Evolutionary conservation across 37 sponge, comb jelly and placozoan genomes (phyloP).

Genomic region (Spongilla lacustris): DNA sequence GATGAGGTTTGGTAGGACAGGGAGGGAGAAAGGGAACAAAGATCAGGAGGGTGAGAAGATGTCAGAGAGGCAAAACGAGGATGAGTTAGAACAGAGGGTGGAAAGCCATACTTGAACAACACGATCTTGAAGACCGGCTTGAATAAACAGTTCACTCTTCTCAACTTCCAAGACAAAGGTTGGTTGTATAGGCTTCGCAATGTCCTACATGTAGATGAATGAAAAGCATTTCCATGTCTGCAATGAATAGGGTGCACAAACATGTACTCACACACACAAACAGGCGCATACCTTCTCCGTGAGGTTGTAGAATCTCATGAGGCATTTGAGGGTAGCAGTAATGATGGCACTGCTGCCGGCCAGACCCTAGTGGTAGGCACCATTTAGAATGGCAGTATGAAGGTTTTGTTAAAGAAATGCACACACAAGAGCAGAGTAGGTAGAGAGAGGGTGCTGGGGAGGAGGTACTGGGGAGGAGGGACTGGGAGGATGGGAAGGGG

Average conservation of each 20-base stretch:
- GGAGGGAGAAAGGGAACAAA: neutral
- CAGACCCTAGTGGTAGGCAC: conserved; percentile 61
- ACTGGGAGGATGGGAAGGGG: no score
- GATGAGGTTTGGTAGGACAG: neutral
- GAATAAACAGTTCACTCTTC: conserved; percentile 78
- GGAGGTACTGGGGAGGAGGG: no score
- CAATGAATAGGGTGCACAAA: neutral
- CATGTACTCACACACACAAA: neutral
- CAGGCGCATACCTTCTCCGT: conserved; percentile 63
- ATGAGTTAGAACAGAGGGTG: neutral
- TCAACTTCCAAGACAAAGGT: conserved; percentile 85
- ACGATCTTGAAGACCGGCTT: conserved; percentile 88
- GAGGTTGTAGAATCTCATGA: conserved; percentile 84
- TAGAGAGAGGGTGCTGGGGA: neutral
- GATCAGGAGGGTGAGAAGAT: neutral
- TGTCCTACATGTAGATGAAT: conserved; percentile 65
- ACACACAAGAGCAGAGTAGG: neutral
- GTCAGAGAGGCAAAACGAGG: neutral
- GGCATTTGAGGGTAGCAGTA: conserved; percentile 77
- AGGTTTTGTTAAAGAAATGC: neutral
- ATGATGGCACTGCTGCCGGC: conserved; percentile 95
- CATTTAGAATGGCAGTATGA: neutral
- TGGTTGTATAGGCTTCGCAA: conserved; percentile 75
- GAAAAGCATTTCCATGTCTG: conserved; percentile 5
- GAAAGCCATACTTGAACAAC: conserved; percentile 74